phyloP scores from a whole-genome alignment of 1,140 invertebrate species.

The Drosophila takahashii region DNA sequence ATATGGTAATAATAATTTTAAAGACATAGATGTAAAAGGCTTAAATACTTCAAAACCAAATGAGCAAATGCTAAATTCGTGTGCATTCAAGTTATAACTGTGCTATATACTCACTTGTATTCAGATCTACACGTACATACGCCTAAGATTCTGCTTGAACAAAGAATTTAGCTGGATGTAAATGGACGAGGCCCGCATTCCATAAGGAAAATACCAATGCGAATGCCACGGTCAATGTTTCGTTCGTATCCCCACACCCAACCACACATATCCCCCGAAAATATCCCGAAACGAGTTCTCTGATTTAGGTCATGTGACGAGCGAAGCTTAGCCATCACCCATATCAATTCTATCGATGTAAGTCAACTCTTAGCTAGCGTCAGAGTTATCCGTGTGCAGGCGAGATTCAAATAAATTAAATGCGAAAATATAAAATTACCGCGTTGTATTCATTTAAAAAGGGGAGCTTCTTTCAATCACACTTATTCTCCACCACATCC shows the following conservation, averaged over 20 bases:
- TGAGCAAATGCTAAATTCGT: constrained; percentile 44
- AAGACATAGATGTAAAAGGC: constrained; percentile 52
- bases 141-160: constrained; percentile 61
- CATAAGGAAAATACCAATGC: too few species aligned
- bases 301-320: constrained; percentile 51
- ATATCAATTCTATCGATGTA: constrained; percentile 77
- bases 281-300: constrained; percentile 44
- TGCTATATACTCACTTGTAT: constrained; percentile 76
- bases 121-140: constrained; percentile 59
- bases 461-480: not conserved
- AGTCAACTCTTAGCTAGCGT: constrained; percentile 63
- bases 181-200: not conserved
- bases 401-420: constrained; percentile 50
- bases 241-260: constrained; percentile 16
- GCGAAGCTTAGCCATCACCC: constrained; percentile 72
- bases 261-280: constrained; percentile 59
- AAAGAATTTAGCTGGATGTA: constrained; percentile 38
- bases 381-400: constrained; percentile 46
- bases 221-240: constrained; percentile 16
- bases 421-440: constrained; percentile 16
- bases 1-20: constrained; percentile 49
- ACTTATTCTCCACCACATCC: constrained; percentile 18
- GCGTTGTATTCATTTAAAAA: not conserved
- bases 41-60: constrained; percentile 32
- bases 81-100: constrained; percentile 69